Evolutionary conservation across 1,140 invertebrate genomes (phyloP), one percentile per base, ranked within the genome.

Genomic region (Drosophila sp.): DNA sequence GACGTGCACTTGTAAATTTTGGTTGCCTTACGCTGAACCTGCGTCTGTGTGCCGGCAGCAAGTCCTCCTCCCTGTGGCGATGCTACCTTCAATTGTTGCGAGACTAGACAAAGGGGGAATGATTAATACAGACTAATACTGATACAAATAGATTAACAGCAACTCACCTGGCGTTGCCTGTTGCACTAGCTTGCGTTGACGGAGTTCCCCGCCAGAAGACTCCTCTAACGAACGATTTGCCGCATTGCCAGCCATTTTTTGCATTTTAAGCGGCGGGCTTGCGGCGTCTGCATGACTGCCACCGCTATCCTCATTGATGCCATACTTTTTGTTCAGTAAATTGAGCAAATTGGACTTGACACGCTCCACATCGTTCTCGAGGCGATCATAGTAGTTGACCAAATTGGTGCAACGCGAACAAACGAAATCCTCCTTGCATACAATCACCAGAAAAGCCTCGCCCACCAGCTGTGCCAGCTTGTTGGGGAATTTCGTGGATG

Each of bases 1-100:
- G 91, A 91, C 5, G 91, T 84, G 71, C 91, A 92, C 76, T 92
- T 92, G 53, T 92, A 92, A 4, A 92, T 91, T 58, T 91, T 92
- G 27, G 89, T 90, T 32, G 90, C 87, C 67, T 87, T 91, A 5
- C 86, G 76, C 34, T 91, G 90, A 1, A 83, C 82, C 7, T 76
- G 54, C 1, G 78, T 90, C 77, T 91, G 87, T 25, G 84, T 89
- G 36, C 83, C 83, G 6, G 69, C 41, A 3, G 36, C 66, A 6
- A 36, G n/a, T n/a, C n/a, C 48, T 32, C 67, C 53, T 36, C 69
- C 53, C 34, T 80, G 81, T 50, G 69, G 36, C 7, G 67, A 29
- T 9, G 80, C 62, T n/a, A 90, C 75, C 67, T 91, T 91, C 25
- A 83, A 27, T 53, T 82, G 70, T 71, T 76, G 75, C 14, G 38